Evolutionary conservation across 2,888 invertebrate species (phyloP).

Genomic region (Tanytarsus gracilentus): DNA sequence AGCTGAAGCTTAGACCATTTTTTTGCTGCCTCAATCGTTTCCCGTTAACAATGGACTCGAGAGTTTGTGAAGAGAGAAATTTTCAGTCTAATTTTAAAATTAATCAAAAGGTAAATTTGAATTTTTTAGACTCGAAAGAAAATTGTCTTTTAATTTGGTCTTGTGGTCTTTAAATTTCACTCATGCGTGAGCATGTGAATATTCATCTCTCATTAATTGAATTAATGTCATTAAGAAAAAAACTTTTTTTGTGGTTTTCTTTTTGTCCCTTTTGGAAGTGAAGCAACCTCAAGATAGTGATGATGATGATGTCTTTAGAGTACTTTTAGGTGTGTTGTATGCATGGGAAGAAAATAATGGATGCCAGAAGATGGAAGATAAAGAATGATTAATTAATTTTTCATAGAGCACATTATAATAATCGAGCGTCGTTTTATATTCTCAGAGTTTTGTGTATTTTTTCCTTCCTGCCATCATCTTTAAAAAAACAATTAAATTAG

Average conservation of each 20-base stretch:
- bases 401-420: not conserved
- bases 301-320: too few relatives aligned
- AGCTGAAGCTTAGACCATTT: conserved; percentile 12
- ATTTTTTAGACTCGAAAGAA: not conserved
- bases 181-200: not conserved
- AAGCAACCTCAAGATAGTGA: too few relatives aligned
- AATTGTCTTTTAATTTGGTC: not conserved
- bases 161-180: not conserved
- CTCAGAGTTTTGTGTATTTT: too few relatives aligned
- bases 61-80: too few relatives aligned
- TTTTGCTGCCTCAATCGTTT: not conserved
- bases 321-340: too few relatives aligned
- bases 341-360: not conserved
- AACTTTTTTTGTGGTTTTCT: not conserved
- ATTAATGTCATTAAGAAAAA: not conserved
- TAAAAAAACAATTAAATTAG: too few relatives aligned
- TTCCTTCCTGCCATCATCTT: not conserved
- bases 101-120: too few relatives aligned
- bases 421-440: too few relatives aligned
- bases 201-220: not conserved
- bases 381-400: conserved; percentile 21
- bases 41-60: conserved; percentile 9
- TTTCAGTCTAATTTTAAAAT: too few relatives aligned
- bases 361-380: not conserved
- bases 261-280: too few relatives aligned